Evolutionary conservation across 2,113 vertebrate genomes (phyloP), one percentile per base, ranked within the genome.

Genomic region (Pteropus alecto): DNA sequence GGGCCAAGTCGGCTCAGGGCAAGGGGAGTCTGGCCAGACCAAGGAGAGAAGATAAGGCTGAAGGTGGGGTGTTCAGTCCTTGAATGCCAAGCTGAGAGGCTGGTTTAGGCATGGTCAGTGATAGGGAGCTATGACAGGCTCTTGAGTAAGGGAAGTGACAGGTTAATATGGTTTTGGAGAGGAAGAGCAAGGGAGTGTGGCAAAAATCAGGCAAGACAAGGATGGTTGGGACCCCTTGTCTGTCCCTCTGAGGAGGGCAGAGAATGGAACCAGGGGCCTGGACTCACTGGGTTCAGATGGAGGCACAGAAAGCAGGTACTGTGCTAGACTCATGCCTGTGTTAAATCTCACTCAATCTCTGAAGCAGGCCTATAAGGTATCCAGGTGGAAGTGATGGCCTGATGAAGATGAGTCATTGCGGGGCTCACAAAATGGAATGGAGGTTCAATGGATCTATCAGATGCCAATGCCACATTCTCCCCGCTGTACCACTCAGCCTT

Each of bases 281-380:
- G 71, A 22, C 41, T 38, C 48, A 10, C 13, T 15, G 63, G 65
- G 6, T 28, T 46, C 51, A 26, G 51, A 71, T 2, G 16, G 71
- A 46, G 90, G 78, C 51, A 0, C 35, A 41, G 7, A 48, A 54
- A 14, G 48, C 6, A 2, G 73, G 15, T 6, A 0, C 28, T 4
- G 15, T 0, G 2, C n/a, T 71, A 22, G 68, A 26, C 38, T 22
- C 3, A 6, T 3, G 0, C 67, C 26, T 0, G 33, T 11, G 85
- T 21, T 7, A 8, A n/a, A 7, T 70, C n/a, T 90, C 48, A 3
- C 38, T 35, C 33, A 2, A 71, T 30, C 30, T 68, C 43, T 6
- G 61, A 22, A 35, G 73, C 46, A 5, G 78, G 14, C 46, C 19
- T 4, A 0, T 0, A 4, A 16, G 61, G 22, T 21, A 6, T 19